These are phyloP conservation scores for Rhagonycha fulva DNA, from an alignment of 2,888 invertebrate genomes.

Conservation along the genomic window DNA sequence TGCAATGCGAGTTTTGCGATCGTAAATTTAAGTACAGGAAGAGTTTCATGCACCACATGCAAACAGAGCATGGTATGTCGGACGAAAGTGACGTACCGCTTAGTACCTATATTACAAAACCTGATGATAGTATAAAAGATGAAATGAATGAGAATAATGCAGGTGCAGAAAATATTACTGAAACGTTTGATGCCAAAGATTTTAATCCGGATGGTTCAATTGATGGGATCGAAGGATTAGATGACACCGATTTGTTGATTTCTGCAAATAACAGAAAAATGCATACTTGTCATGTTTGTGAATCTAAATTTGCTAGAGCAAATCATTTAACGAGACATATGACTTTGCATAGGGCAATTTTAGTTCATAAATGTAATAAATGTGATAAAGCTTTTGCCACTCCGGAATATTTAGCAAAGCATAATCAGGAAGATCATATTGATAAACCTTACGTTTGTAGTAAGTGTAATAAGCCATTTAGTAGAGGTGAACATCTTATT, in stretches of 20 bases:
- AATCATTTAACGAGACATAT: slow-evolving; percentile 55
- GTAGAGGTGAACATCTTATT: slow-evolving; percentile 54
- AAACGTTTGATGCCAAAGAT: slow-evolving; percentile 16
- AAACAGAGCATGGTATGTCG: slow-evolving; percentile 53
- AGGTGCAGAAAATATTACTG: background rate
- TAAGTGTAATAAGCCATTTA: slow-evolving; percentile 53
- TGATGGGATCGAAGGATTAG: slow-evolving; percentile 24
- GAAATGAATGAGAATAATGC: background rate
- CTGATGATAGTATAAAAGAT: background rate
- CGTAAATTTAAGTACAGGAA: slow-evolving; percentile 55
- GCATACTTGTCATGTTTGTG: slow-evolving; percentile 53
- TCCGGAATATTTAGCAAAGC: slow-evolving; percentile 49
- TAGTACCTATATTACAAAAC: slow-evolving; percentile 24
- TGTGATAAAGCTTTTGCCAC: slow-evolving; percentile 53
- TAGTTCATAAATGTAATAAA: slow-evolving; percentile 52
- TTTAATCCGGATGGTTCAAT: slow-evolving; percentile 9
- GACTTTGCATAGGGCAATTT: slow-evolving; percentile 51
- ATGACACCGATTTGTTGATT: slow-evolving; percentile 31
- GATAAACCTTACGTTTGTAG: slow-evolving; percentile 54
- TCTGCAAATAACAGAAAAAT: slow-evolving; percentile 40
- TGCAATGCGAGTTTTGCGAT: slow-evolving; percentile 56
- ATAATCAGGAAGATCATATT: slow-evolving; percentile 52
- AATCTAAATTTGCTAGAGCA: slow-evolving; percentile 48
- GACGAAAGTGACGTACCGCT: slow-evolving; percentile 45
- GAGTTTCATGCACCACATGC: slow-evolving; percentile 54